These are phyloP conservation scores for Amniataba percoides DNA, from an alignment of 2,797 vertebrate species.

Conservation along the genomic window DNA sequence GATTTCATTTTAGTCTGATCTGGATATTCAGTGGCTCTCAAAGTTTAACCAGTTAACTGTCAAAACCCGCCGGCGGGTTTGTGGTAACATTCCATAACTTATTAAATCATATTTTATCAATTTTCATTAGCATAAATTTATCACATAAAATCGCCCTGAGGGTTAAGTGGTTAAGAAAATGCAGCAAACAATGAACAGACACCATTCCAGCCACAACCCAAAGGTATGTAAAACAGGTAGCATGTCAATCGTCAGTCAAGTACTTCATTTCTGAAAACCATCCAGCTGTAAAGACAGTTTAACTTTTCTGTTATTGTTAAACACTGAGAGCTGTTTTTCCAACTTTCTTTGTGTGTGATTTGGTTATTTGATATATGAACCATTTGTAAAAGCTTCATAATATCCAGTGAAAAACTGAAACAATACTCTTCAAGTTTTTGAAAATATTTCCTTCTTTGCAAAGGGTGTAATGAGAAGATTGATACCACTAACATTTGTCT, in stretches of 20 bases:
- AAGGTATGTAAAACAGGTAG: not conserved
- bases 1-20: not conserved
- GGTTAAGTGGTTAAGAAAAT: no score
- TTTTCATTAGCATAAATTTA: no score
- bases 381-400: not conserved
- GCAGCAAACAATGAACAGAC: not conserved
- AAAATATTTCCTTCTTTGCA: not conserved
- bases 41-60: no score
- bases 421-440: not conserved
- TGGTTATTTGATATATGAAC: not conserved
- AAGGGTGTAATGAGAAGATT: not conserved
- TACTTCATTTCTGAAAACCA: not conserved
- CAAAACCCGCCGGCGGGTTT: no score
- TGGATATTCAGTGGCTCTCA: not conserved
- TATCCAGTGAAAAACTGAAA: not conserved
- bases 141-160: no score
- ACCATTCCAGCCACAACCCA: not conserved
- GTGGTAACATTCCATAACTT: no score
- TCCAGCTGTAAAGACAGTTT: not conserved
- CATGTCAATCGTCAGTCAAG: not conserved
- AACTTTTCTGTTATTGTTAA: not conserved
- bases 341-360: not conserved
- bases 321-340: not conserved
- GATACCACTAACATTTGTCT: not conserved
- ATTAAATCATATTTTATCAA: no score